Percentiles rank a stretch among this genome's conserved stretches.
Conservation (phyloP, 2,888 invertebrate species). For the Noctua comes region DNA sequence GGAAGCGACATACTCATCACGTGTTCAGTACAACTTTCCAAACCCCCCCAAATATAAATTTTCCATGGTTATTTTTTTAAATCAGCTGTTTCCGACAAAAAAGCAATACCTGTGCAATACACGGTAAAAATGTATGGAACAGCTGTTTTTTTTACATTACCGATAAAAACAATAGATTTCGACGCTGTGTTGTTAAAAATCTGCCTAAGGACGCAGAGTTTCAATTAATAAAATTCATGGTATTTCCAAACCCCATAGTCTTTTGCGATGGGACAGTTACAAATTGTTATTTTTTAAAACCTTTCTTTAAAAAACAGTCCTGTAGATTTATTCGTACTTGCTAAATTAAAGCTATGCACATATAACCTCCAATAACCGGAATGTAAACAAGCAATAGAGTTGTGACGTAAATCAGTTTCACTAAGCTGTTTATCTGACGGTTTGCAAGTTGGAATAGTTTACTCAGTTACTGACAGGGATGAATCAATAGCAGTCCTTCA, state of each 20-base stretch:
- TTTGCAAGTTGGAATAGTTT: conserved; percentile 56
- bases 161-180: too few relatives aligned
- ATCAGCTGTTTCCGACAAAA: too few relatives aligned
- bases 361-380: neutral
- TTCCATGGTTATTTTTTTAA: too few relatives aligned
- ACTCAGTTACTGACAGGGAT: conserved; percentile 50
- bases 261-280: neutral
- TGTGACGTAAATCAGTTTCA: conserved; percentile 45
- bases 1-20: neutral
- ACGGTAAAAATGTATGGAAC: too few relatives aligned
- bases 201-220: neutral
- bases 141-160: too few relatives aligned
- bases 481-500: conserved; percentile 52
- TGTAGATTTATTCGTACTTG: neutral
- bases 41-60: too few relatives aligned
- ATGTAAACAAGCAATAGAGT: conserved; percentile 34
- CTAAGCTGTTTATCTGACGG: conserved; percentile 56
- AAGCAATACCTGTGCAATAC: too few relatives aligned
- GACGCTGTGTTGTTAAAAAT: neutral
- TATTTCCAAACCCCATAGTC: neutral
- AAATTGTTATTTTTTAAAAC: neutral
- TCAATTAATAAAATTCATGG: neutral
- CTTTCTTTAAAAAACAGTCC: neutral
- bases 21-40: too few relatives aligned
- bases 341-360: neutral